Evolutionary conservation across 2,113 vertebrate genomes (phyloP).

Genomic region (Rhea americana): DNA sequence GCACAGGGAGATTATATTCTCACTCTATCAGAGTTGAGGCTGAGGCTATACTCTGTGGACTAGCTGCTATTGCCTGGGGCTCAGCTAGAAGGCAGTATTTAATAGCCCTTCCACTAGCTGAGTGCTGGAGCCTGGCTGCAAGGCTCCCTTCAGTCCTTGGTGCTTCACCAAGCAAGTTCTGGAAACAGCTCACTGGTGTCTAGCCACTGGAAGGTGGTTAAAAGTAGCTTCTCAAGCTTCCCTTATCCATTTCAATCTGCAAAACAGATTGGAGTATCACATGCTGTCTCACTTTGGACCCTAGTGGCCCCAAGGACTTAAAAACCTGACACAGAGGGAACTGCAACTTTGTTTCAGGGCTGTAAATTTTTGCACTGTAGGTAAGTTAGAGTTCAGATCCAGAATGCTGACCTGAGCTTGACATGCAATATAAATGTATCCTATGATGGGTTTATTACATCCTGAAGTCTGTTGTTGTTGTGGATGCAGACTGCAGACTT

Average conservation of each 20-base stretch:
- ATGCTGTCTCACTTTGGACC: conserved; percentile 12
- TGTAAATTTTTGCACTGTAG: conserved; percentile 48
- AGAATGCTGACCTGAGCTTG: conserved; percentile 66
- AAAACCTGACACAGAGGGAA: neutral
- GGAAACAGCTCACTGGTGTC: neutral
- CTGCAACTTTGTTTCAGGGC: conserved; percentile 1
- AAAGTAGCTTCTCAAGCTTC: neutral
- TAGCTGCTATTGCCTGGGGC: neutral
- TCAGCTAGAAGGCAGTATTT: neutral
- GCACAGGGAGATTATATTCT: neutral
- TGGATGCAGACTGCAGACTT: conserved; percentile 46
- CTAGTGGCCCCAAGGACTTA: neutral
- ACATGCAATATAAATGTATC: conserved; percentile 69
- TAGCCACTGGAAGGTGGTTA: neutral
- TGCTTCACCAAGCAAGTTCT: neutral
- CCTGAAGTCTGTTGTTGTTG: conserved; percentile 59
- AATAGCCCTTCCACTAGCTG: neutral
- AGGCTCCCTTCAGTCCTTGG: neutral
- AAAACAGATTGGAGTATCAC: neutral
- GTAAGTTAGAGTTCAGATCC: conserved; percentile 63
- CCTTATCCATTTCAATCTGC: neutral
- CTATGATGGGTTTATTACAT: conserved; percentile 71
- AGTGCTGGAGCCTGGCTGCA: neutral
- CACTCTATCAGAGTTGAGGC: neutral
- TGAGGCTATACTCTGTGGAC: neutral